Evolutionary conservation across 2,113 vertebrate species (phyloP).

Genomic region (Eubucco bourcierii): DNA sequence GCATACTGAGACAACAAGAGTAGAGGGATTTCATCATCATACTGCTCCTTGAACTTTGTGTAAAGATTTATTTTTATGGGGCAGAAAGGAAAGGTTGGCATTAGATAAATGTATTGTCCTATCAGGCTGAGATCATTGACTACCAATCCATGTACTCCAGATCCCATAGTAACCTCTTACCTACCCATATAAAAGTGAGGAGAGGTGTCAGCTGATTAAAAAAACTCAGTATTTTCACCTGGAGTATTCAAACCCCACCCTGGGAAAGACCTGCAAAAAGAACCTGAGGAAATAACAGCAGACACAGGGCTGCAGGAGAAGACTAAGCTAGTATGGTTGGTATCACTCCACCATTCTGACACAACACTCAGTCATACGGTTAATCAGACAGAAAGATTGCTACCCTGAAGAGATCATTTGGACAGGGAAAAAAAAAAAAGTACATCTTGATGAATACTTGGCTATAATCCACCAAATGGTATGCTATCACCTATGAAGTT

Average conservation of each 20-base stretch:
- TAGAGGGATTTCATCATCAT: no score
- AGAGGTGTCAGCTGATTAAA: not conserved
- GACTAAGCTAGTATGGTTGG: not conserved
- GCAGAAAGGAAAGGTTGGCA: not conserved
- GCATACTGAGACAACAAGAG: no score
- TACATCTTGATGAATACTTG: not conserved
- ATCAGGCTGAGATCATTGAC: not conserved
- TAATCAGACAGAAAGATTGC: not conserved
- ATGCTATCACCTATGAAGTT: not conserved
- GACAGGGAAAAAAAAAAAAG: not conserved
- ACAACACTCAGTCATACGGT: accelerated
- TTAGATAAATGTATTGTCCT: not conserved
- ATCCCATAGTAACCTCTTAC: accelerated
- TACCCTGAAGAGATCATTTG: not conserved
- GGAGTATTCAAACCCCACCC: not conserved
- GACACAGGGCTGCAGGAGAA: not conserved
- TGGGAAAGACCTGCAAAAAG: not conserved
- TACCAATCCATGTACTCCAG: not conserved
- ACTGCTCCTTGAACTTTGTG: not conserved
- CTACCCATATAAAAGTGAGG: not conserved
- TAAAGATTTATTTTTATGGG: not conserved
- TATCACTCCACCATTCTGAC: not conserved
- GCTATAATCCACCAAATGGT: not conserved
- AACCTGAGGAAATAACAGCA: not conserved
- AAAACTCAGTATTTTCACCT: not conserved